These are phyloP conservation scores for Gorsachius magnificus DNA, from an alignment of 2,797 vertebrate genomes.

Conservation along the genomic window DNA sequence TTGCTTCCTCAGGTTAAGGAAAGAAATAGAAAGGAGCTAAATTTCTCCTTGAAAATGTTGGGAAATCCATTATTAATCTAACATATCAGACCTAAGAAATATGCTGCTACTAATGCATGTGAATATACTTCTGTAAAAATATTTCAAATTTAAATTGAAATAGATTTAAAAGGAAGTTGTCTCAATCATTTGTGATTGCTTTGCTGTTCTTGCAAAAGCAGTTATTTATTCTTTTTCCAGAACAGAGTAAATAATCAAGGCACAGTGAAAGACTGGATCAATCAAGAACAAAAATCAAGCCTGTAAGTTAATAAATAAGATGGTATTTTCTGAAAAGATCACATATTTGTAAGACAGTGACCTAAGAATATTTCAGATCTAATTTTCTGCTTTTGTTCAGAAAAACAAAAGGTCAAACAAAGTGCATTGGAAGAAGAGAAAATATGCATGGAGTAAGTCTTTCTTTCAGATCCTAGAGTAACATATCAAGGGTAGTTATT, in stretches of 20 bases:
- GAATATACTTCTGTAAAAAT: neutral
- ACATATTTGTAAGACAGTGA: neutral
- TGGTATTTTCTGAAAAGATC: neutral
- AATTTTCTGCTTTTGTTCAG: neutral
- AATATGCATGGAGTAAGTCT: neutral
- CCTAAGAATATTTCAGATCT: neutral
- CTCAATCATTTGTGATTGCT: neutral
- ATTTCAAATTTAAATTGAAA: neutral
- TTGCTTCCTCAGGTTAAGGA: neutral
- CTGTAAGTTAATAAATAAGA: neutral
- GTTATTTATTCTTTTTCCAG: neutral
- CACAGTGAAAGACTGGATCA: neutral
- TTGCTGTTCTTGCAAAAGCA: neutral
- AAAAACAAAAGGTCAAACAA: neutral
- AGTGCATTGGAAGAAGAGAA: neutral
- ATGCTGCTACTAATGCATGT: neutral
- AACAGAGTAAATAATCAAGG: neutral
- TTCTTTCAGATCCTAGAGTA: neutral
- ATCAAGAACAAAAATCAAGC: neutral
- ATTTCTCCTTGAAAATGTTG: slow-evolving; percentile 37
- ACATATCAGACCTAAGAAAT: neutral
- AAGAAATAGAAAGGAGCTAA: neutral
- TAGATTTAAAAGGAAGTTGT: neutral
- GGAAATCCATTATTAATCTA: neutral
- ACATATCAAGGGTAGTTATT: neutral